Conservation (phyloP, 2,888 invertebrate genomes). For the Ditula angustiorana region DNA sequence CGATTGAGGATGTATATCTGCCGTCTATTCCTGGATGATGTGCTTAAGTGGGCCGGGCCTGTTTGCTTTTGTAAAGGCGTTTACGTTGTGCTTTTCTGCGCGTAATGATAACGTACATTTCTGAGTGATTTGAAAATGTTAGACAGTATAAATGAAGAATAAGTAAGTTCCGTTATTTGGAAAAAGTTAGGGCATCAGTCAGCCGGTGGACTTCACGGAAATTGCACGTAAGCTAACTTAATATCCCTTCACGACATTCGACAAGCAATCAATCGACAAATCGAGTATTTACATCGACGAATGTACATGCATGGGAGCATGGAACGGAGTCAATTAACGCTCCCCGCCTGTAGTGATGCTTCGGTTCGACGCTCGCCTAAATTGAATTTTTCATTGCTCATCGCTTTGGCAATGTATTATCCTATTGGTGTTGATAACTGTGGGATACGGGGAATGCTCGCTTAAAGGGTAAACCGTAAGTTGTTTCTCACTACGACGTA, state of each 20-base stretch:
- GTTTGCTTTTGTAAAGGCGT: constrained; percentile 18
- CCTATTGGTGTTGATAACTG: not conserved
- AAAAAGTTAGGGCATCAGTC: too few relatives aligned
- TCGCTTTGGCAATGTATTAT: constrained; percentile 11
- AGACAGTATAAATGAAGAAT: not conserved
- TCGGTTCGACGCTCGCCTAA: constrained; percentile 50
- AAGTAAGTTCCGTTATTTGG: too few relatives aligned
- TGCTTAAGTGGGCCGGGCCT: constrained; percentile 18
- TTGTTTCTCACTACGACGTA: not conserved
- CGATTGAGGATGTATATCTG: constrained; percentile 47
- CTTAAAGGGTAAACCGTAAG: not conserved
- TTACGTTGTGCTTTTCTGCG: constrained; percentile 10
- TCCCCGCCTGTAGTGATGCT: constrained; percentile 45
- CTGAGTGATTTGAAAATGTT: not conserved
- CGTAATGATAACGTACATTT: not conserved
- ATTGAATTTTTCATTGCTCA: constrained; percentile 52
- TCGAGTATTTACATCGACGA: constrained; percentile 11
- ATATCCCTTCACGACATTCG: constrained; percentile 4
- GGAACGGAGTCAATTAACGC: constrained; percentile 48
- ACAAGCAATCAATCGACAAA: constrained; percentile 7
- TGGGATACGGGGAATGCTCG: not conserved
- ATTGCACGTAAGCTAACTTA: constrained; percentile 5
- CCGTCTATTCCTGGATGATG: constrained; percentile 32
- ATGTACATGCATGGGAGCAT: constrained; percentile 31
- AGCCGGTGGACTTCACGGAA: constrained; percentile 12